A percentile compares a stretch with the other conserved stretches of the same genome.
Evolutionary conservation across 2,113 vertebrate species (phyloP).

Genomic region (Xiphophorus hellerii): DNA sequence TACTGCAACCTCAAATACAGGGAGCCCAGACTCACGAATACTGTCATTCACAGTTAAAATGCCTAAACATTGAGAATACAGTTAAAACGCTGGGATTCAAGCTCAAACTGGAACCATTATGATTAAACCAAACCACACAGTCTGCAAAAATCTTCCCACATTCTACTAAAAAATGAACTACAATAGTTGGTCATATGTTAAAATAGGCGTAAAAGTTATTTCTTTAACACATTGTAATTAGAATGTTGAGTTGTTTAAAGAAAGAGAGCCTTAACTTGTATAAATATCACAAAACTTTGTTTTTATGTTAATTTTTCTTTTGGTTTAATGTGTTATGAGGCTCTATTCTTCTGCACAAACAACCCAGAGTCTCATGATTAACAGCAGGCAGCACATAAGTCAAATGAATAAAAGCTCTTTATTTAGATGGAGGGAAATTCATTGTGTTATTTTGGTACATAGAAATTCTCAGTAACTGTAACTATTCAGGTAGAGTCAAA

Average conservation of each 20-base stretch:
- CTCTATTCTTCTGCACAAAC: too few species aligned
- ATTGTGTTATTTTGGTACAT: too few species aligned
- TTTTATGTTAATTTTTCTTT: background rate
- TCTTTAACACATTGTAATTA: background rate
- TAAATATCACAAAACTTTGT: background rate
- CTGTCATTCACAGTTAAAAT: background rate
- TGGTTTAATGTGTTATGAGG: too few species aligned
- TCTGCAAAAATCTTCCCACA: background rate
- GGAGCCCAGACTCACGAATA: too few species aligned
- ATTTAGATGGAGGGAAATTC: background rate
- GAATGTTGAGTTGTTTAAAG: background rate
- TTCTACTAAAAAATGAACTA: background rate
- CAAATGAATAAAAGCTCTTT: background rate
- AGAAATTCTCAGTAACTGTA: too few species aligned
- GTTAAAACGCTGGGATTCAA: background rate
- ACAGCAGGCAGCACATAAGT: background rate
- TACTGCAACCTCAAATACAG: background rate
- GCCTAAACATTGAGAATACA: background rate
- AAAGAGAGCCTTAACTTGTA: too few species aligned
- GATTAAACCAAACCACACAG: background rate
- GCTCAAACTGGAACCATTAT: background rate
- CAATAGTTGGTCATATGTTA: background rate
- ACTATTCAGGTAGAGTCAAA: too few species aligned
- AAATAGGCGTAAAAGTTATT: background rate
- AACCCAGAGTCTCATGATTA: background rate